Percentiles rank a stretch among this genome's conserved stretches.
Evolutionary conservation across 2,888 invertebrate species (phyloP).

Genomic region (Hyles lineata): DNA sequence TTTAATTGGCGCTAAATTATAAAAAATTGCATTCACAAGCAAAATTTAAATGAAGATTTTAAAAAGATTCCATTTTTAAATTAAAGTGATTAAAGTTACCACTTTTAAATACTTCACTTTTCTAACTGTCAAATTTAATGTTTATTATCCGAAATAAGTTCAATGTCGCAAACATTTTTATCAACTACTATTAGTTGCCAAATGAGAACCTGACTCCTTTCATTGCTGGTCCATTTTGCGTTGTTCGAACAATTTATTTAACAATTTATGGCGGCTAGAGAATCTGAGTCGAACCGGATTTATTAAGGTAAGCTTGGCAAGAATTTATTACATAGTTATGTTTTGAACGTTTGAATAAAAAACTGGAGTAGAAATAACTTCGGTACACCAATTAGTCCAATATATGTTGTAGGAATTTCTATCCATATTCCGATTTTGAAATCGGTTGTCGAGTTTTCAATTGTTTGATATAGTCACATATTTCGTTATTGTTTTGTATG

Average conservation of each 20-base stretch:
- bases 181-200: conserved; percentile 27
- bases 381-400: background rate
- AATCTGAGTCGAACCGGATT: conserved; percentile 77
- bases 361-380: conserved; percentile 53
- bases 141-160: background rate
- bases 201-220: conserved; percentile 60
- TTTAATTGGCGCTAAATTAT: no score
- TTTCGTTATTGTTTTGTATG: no score
- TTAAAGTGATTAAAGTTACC: no score
- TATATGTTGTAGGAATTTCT: background rate
- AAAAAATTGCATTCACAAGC: no score
- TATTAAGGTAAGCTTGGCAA: conserved; percentile 73
- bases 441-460: no score
- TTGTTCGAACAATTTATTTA: conserved; percentile 77
- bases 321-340: conserved; percentile 70
- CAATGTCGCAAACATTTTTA: conserved; percentile 4
- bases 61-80: no score
- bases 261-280: conserved; percentile 75
- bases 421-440: no score
- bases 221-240: conserved; percentile 57
- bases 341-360: conserved; percentile 60
- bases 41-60: no score
- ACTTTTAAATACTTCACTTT: background rate
- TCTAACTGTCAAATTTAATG: background rate
- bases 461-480: no score